phyloP scores from a whole-genome alignment of 1,140 invertebrate genomes.

The Aradophagus sp. region DNA sequence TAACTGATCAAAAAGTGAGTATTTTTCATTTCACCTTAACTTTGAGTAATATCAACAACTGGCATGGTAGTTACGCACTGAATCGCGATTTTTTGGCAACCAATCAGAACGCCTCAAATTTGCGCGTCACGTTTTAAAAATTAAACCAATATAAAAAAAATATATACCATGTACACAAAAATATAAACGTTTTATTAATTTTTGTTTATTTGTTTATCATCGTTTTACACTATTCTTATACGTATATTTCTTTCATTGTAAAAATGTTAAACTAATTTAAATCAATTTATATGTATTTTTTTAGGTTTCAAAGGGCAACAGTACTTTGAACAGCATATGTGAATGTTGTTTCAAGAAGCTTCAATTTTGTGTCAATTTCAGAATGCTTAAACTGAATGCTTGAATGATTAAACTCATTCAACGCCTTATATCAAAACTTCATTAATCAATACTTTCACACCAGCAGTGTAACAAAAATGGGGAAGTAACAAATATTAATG shows the following conservation, averaged over 20 bases:
- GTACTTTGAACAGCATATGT: constrained; percentile 35
- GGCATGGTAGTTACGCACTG: too few species aligned
- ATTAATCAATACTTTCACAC: not conserved
- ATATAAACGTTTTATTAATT: not conserved
- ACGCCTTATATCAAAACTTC: not conserved
- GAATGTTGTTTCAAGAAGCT: constrained; percentile 48
- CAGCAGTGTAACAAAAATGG: not conserved
- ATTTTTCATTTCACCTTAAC: too few species aligned
- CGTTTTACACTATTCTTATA: too few species aligned
- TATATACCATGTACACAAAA: not conserved
- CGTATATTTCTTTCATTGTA: too few species aligned
- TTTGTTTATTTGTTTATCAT: too few species aligned
- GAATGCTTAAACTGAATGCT: constrained; percentile 39
- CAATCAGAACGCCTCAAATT: too few species aligned
- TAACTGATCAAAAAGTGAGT: constrained; percentile 42
- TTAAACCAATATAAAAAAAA: too few species aligned
- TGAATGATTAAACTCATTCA: not conserved
- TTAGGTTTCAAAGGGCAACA: constrained; percentile 34
- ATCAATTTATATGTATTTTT: constrained; percentile 1
- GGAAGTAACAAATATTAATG: constrained; percentile 4
- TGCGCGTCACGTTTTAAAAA: too few species aligned
- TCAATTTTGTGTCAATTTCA: constrained; percentile 41
- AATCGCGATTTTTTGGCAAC: too few species aligned
- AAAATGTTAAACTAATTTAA: not conserved
- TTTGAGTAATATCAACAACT: too few species aligned